phyloP scores from a whole-genome alignment of 1,140 invertebrate species.

The Bombus picipes region DNA sequence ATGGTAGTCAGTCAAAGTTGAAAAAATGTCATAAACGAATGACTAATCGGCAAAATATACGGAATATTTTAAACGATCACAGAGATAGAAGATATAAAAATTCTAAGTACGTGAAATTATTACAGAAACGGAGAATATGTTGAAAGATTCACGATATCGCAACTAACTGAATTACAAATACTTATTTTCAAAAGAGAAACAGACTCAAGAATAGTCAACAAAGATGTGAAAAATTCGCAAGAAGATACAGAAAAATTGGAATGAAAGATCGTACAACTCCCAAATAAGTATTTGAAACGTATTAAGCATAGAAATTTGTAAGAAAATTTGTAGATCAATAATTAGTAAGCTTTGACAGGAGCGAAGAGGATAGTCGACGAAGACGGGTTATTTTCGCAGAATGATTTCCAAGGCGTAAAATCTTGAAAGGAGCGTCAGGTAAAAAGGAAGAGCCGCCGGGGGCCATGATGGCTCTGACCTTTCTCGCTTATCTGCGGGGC shows the following conservation, averaged over 20 bases:
- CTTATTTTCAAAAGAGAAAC: background rate
- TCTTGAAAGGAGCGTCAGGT: conserved; percentile 38
- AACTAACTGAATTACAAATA: too few species aligned
- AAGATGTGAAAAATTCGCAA: too few species aligned
- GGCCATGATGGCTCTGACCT: conserved; percentile 66
- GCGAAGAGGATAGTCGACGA: too few species aligned
- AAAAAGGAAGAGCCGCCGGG: conserved; percentile 59
- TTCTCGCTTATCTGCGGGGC: conserved; percentile 66
- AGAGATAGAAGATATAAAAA: too few species aligned
- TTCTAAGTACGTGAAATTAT: too few species aligned
- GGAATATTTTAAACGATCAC: too few species aligned
- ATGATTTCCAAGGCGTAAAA: conserved; percentile 17
- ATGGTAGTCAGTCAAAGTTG: too few species aligned
- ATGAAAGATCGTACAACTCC: too few species aligned
- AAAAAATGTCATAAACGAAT: too few species aligned
- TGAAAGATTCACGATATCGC: too few species aligned
- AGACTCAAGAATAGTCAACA: background rate
- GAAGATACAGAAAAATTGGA: background rate
- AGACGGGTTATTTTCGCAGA: background rate
- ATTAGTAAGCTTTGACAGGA: background rate
- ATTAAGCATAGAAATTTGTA: background rate
- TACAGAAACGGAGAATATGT: too few species aligned
- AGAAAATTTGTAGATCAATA: background rate
- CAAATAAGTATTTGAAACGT: background rate
- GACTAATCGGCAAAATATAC: background rate